A percentile compares a stretch with the other conserved stretches of the same genome.
Conservation (phyloP, 1,140 invertebrate species). For the Hyposmocoma kahamanoa region DNA sequence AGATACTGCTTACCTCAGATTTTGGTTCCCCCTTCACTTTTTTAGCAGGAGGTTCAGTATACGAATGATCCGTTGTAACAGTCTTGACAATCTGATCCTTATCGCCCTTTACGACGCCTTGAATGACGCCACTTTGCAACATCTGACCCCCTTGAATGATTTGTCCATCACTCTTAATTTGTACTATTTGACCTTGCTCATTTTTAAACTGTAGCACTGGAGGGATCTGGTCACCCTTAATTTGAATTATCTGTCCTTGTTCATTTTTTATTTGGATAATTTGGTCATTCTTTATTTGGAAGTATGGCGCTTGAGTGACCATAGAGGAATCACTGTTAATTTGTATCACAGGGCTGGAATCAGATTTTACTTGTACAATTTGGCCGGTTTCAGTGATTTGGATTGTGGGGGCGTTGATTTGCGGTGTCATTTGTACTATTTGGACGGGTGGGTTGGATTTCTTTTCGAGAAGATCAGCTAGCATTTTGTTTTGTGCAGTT, state of each 20-base stretch:
- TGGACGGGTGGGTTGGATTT: constrained; percentile 66
- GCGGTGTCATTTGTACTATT: constrained; percentile 59
- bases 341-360: constrained; percentile 47
- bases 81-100: constrained; percentile 38
- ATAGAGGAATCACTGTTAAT: constrained; percentile 34
- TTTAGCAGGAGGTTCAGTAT: constrained; percentile 53
- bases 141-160: constrained; percentile 19
- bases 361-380: constrained; percentile 60
- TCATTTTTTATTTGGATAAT: constrained; percentile 63
- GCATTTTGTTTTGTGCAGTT: constrained; percentile 68
- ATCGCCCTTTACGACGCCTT: constrained; percentile 27
- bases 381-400: constrained; percentile 66
- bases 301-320: constrained; percentile 37
- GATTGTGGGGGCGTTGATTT: constrained; percentile 59
- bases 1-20: constrained; percentile 30
- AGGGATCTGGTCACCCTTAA: constrained; percentile 50
- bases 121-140: constrained; percentile 26
- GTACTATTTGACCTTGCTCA: constrained; percentile 44
- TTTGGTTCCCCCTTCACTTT: constrained; percentile 51
- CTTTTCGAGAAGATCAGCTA: constrained; percentile 67
- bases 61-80: constrained; percentile 49
- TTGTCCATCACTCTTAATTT: constrained; percentile 33
- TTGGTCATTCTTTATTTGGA: constrained; percentile 64
- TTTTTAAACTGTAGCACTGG: constrained; percentile 44
- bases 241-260: constrained; percentile 59